Evolutionary conservation across 1,140 invertebrate genomes (phyloP), one percentile per base, ranked within the genome.

Genomic region (Melipona quadrifasciata): DNA sequence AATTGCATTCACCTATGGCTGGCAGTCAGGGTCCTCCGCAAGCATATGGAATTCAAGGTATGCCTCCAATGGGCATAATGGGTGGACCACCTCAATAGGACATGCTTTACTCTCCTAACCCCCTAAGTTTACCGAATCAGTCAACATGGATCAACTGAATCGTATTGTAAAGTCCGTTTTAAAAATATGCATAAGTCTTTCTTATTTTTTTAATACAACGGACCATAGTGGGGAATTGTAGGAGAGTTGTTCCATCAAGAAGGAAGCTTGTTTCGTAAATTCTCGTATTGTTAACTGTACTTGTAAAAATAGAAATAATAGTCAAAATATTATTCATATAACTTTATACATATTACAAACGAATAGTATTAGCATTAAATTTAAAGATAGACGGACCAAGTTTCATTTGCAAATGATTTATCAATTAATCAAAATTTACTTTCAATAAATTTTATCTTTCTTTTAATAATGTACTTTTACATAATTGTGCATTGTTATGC

Each of bases 21-120:
- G 90, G 93, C 19, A 91, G 91, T 64, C 94, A 93, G 65, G 93
- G 91, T 21, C 93, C 94, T 72, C 91, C 92, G 3, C 93, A 94
- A 51, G 94, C 94, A 6, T 93, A 94, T 24, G 93, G 93, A 51
- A 94, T 95, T 87, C 90, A 91, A 47, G 85, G 87, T 34, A 91
- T 91, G 89, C 92, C 92, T 78, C 93, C 95, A 24, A 95, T 96
- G 93, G 94, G 95, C 27, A 95, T 96, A 95, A 95, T 95, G 95
- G 94, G 95, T 55, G 94, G 93, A 73, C 93, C 94, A 17, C 92
- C 93, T 65, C 94, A 94, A 94, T 94, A 94, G 92, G 91, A 93
- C 39, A 91, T 93, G 87, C 91, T 93, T 91, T 93, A 93, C 90
- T 93, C 92, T 92, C 90, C 91, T 90, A 90, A 80, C 53, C 88